Conservation (phyloP, 2,888 invertebrate genomes). For the Bugula neritina region DNA sequence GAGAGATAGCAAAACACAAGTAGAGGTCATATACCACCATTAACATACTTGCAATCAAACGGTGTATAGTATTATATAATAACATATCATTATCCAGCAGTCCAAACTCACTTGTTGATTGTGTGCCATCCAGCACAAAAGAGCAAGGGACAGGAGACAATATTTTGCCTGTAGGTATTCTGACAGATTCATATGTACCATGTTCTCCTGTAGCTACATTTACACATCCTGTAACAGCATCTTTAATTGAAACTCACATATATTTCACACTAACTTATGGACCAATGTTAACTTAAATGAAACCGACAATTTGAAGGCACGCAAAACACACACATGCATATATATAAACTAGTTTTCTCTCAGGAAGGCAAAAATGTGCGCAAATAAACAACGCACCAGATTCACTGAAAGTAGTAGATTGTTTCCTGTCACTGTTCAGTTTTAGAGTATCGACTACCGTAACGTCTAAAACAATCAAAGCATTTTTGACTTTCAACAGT, state of each 20-base stretch:
- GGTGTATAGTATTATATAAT: too few species aligned
- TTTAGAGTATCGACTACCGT: neutral
- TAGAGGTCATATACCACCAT: too few species aligned
- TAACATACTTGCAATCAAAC: too few species aligned
- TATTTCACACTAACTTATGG: too few species aligned
- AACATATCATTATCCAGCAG: too few species aligned
- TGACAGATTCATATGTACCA: neutral
- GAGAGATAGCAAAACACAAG: too few species aligned
- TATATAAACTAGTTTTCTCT: too few species aligned
- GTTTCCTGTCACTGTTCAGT: neutral
- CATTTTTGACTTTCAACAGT: too few species aligned
- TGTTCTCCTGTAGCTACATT: neutral
- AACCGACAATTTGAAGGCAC: too few species aligned
- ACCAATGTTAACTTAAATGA: too few species aligned
- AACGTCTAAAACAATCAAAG: neutral
- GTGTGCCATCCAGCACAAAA: constrained; percentile 9
- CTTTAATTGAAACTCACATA: neutral
- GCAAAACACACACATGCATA: too few species aligned
- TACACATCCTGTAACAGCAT: neutral
- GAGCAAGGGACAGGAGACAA: neutral
- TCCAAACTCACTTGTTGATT: neutral
- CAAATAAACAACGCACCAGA: neutral
- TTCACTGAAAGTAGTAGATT: neutral
- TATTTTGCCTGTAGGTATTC: neutral
- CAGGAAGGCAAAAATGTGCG: neutral